phyloP scores from a whole-genome alignment of 2,888 invertebrate species.

The Amblyjoppa fuscipennis region DNA sequence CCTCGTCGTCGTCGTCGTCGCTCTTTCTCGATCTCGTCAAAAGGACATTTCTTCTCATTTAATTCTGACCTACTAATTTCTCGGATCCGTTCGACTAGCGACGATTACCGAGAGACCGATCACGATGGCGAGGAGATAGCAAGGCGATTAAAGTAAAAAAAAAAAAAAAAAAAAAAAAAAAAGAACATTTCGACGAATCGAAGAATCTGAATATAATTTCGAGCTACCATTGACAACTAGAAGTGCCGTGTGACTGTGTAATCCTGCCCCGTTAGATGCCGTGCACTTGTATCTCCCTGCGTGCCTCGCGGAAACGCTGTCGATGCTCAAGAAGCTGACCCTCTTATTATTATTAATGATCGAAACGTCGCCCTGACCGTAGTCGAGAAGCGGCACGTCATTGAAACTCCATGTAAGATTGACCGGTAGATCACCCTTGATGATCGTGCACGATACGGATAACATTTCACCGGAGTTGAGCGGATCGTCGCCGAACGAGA shows the following conservation, averaged over 20 bases:
- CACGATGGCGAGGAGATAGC: conserved; percentile 47
- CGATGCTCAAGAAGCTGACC: conserved; percentile 89
- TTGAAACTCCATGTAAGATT: conserved; percentile 92
- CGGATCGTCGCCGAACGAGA: conserved; percentile 86
- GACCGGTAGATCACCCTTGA: conserved; percentile 88
- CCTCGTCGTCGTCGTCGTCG: conserved; percentile 19
- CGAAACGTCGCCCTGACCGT: conserved; percentile 87
- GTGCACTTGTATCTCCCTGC: conserved; percentile 91
- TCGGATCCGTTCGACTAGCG: not conserved
- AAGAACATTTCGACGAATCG: conserved; percentile 42
- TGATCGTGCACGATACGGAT: conserved; percentile 87
- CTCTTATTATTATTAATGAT: conserved; percentile 89
- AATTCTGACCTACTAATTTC: not conserved
- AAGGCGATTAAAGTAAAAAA: conserved; percentile 35
- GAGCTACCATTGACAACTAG: conserved; percentile 90
- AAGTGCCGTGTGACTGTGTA: conserved; percentile 87
- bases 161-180: conserved; percentile 2
- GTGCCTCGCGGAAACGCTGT: conserved; percentile 88
- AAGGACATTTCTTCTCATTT: not conserved
- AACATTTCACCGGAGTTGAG: conserved; percentile 87
- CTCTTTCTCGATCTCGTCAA: not conserved
- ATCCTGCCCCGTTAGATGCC: conserved; percentile 89
- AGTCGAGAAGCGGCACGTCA: conserved; percentile 85
- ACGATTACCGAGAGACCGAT: conserved; percentile 18
- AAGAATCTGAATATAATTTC: conserved; percentile 46